Evolutionary conservation across 2,888 invertebrate species (phyloP), one percentile per base, ranked within the genome.

Genomic region (Alloplasta piceator): DNA sequence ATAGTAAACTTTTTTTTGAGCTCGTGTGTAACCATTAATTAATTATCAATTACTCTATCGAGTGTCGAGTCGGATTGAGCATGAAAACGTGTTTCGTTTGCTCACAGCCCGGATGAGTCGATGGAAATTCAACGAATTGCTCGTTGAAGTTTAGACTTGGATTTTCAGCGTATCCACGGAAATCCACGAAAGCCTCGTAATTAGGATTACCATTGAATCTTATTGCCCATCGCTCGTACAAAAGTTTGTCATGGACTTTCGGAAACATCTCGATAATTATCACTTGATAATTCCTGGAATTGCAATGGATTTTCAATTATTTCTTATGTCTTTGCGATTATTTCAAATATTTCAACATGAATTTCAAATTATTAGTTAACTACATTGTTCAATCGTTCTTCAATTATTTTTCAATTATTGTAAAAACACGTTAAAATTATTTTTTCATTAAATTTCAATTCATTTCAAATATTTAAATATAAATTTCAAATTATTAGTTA

Each of bases 211-310:
- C 92, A 80, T 93, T 93, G 60, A 93, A 87, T 73, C 91, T 88
- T 36, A 93, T 71, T 1, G 87, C 85, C 93, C 94, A 94, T 55
- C 91, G 87, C 86, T 94, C 93, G 80, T 92, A 93, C 1, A 89
- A 82, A 14, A 87, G 86, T 72, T 91, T 86, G 10, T 86, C 77
- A 1, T 82, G 78, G 0, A 71, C 55, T 58, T 87, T 87, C 1
- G 92, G 89, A 77, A 88, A 87, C 75, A 93, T 87, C 79, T 92
- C 90, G 0, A 92, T 90, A 0, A 87, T 88, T 9, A 93, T 86
- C 39, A 93, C 89, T 78, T 92, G 92, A 81, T 89, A 90, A 61
- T 89, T 86, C 52, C 90, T 89, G 66, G 6, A 10, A 26, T 10
- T 14, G 66, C 4, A 41, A 50, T 36, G 61, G 50, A 39, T 46